phyloP scores from a whole-genome alignment of 1,140 invertebrate genomes.

The Drosophila equinoxialis region DNA sequence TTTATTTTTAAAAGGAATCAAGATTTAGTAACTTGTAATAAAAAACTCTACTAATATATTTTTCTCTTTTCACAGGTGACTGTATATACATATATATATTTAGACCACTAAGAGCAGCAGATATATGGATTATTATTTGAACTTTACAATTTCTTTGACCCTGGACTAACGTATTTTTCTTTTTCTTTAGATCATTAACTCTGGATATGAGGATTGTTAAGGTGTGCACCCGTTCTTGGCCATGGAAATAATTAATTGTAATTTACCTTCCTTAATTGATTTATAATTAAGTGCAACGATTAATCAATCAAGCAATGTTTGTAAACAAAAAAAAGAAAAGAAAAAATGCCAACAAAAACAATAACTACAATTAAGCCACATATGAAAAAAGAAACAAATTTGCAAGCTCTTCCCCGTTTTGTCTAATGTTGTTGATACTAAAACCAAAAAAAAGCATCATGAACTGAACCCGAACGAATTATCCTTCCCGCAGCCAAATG shows the following conservation, averaged over 20 bases:
- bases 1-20: constrained; percentile 15
- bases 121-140: constrained; percentile 8
- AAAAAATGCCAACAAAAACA: constrained; percentile 6
- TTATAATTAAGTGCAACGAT: constrained; percentile 50
- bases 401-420: constrained; percentile 4
- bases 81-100: not conserved
- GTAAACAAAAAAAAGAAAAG: constrained; percentile 10
- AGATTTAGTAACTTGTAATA: constrained; percentile 11
- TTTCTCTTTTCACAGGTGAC: constrained; percentile 59
- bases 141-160: not conserved
- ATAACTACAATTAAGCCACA: constrained; percentile 3
- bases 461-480: constrained; percentile 14
- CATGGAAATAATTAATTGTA: not conserved
- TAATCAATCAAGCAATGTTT: constrained; percentile 22
- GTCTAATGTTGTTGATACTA: constrained; percentile 24
- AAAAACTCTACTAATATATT: constrained; percentile 54
- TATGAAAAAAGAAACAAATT: not conserved
- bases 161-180: constrained; percentile 66
- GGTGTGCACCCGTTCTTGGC: constrained; percentile 11
- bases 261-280: constrained; percentile 17
- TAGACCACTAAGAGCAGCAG: not conserved
- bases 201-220: not conserved
- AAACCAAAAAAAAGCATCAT: constrained; percentile 12
- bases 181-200: constrained; percentile 39
- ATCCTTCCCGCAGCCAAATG: constrained; percentile 10